phyloP scores from a whole-genome alignment of 2,113 vertebrate species.

The Chaetodon auriga region DNA sequence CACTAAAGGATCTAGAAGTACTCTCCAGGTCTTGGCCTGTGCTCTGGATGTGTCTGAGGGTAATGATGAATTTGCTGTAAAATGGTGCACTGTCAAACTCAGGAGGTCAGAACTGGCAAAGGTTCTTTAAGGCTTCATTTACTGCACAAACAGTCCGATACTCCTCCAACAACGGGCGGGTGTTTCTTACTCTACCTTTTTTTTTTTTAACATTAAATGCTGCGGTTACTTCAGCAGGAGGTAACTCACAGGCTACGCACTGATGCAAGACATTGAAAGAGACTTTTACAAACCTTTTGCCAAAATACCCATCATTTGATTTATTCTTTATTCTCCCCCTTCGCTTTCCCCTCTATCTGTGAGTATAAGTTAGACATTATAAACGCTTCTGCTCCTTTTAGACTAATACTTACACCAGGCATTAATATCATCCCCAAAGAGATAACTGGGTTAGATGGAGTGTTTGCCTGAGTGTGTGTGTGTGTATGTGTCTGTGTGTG shows the following conservation, averaged over 20 bases:
- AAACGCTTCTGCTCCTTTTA: constrained; percentile 53
- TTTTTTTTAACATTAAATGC: constrained; percentile 38
- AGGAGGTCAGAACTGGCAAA: constrained; percentile 10
- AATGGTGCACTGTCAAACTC: constrained; percentile 5
- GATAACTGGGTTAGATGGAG: constrained; percentile 20
- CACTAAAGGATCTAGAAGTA: background rate
- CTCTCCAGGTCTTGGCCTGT: background rate
- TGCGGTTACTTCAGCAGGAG: constrained; percentile 40
- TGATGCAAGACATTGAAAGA: constrained; percentile 81
- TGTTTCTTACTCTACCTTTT: background rate
- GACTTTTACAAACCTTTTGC: constrained; percentile 72
- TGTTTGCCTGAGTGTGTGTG: background rate
- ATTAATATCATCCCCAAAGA: constrained; percentile 51
- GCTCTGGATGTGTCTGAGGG: constrained; percentile 12
- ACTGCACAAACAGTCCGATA: constrained; percentile 20
- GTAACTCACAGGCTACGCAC: constrained; percentile 46
- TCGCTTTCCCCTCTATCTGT: constrained; percentile 35
- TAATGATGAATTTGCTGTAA: constrained; percentile 28
- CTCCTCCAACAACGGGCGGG: constrained; percentile 29
- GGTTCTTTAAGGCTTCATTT: constrained; percentile 36
- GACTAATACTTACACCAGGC: constrained; percentile 49
- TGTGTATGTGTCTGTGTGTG: background rate
- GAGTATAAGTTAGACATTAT: constrained; percentile 43
- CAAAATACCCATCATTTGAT: constrained; percentile 40
- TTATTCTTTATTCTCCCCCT: constrained; percentile 25